Base-by-base conservation (phyloP, 2,888 invertebrate species). In the Tortrix viridana region DNA sequence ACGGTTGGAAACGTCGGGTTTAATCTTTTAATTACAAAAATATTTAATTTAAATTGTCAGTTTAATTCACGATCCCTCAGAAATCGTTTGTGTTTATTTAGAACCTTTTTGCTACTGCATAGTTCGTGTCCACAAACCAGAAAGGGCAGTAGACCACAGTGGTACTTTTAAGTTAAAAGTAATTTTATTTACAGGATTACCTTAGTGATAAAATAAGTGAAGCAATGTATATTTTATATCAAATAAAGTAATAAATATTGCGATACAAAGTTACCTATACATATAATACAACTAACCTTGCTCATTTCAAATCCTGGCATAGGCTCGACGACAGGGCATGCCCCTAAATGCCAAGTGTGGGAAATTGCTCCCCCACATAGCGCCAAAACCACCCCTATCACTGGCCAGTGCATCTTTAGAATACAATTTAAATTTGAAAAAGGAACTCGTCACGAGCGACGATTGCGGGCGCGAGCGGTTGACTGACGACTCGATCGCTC, bases 271-370 rank as follows among this genome's bases (percentile, higher is more conserved):
- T 7, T 43, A 43, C 5, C n/a, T n/a, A n/a, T n/a, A n/a, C n/a
- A n/a, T 18, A 48, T 14, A 22, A 48, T 18, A 12, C 32, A 46
- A 79, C 89, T 89, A 89, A 96, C 97, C 93, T 91, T 93, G 68
- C 93, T 94, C 95, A 96, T 96, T 65, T 95, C 93, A 79, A 97
- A 97, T 59, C 94, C 94, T 0, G 92, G 85, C 93, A 95, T 93
- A 0, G 96, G 96, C 70, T 96, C 95, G 1, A 96, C 95, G 7
- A 93, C 79, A 0, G 96, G 96, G 75, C 96, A 97, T 14, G 89
- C 88, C 16, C 96, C 96, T 69, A 96, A 85, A 74, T 96, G 96
- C 80, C 96, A 96, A 0, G 95, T 93, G 77, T 96, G 96, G 5
- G 93, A 89, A 5, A 80, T 64, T 0, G 74, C 89, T 53, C 84